A percentile compares a stretch with the other conserved stretches of the same genome.
These are phyloP conservation scores for Phytoseiulus persimilis DNA, from an alignment of 2,888 invertebrate genomes.

Conservation along the genomic window DNA sequence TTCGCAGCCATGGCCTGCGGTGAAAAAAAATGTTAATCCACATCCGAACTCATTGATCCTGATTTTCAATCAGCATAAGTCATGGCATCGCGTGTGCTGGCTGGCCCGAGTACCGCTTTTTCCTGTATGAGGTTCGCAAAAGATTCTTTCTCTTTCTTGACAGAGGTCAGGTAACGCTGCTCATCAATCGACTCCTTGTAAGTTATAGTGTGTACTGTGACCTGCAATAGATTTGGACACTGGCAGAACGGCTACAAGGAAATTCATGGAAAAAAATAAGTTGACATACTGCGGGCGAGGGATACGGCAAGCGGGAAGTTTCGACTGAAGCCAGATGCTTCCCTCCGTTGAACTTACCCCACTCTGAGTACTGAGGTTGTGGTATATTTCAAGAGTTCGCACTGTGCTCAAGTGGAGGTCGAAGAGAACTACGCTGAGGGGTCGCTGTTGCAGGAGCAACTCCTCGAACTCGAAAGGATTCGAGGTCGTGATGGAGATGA, in stretches of 20 bases:
- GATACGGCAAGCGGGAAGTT: no score
- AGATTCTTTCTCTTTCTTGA: conserved; percentile 83
- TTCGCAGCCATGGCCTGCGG: conserved; percentile 12
- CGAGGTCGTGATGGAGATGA: not conserved
- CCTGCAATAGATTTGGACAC: conserved; percentile 41
- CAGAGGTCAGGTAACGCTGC: conserved; percentile 81
- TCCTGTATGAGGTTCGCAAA: conserved; percentile 84
- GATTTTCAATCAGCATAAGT: conserved; percentile 40
- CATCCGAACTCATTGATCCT: no score
- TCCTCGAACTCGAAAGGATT: conserved; percentile 31
- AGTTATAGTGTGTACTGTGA: conserved; percentile 77
- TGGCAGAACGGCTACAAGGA: not conserved
- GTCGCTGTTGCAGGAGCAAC: conserved; percentile 6
- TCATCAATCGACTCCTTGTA: conserved; percentile 91
- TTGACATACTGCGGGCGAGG: no score
- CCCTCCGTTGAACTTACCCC: not conserved
- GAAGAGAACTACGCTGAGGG: conserved; percentile 27
- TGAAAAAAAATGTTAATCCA: conserved; percentile 39
- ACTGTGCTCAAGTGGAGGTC: conserved; percentile 23
- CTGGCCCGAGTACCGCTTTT: conserved; percentile 64
- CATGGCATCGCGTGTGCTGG: conserved; percentile 12
- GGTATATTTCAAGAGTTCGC: conserved; percentile 6
- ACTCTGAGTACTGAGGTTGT: not conserved
- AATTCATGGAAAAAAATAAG: not conserved
- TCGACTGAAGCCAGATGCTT: no score